Percentiles rank a stretch among this genome's conserved stretches.
Conservation (phyloP, 2,113 vertebrate species). For the Amphiprion percula region DNA sequence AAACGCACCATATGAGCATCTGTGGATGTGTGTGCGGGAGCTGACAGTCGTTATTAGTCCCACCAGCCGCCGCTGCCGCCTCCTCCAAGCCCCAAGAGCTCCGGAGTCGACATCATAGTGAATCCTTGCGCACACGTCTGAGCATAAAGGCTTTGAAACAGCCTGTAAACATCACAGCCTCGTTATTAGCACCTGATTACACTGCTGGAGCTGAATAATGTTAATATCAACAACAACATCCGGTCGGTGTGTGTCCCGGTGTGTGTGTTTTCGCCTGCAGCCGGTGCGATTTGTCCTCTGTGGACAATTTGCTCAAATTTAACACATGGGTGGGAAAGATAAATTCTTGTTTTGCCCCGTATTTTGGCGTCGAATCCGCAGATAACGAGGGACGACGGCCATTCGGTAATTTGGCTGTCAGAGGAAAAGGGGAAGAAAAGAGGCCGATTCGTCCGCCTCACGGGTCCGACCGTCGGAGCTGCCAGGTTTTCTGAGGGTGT, state of each 20-base stretch:
- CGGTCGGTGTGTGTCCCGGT: background rate
- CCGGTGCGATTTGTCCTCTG: slow-evolving; percentile 58
- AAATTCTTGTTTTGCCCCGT: slow-evolving; percentile 31
- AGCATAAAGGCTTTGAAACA: slow-evolving; percentile 55
- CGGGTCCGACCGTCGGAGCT: background rate
- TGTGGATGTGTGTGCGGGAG: slow-evolving; percentile 32
- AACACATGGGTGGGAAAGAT: slow-evolving; percentile 62
- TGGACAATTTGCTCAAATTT: slow-evolving; percentile 69
- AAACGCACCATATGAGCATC: slow-evolving; percentile 66
- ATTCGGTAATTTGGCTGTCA: slow-evolving; percentile 44
- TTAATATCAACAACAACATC: slow-evolving; percentile 61
- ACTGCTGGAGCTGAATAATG: slow-evolving; percentile 63
- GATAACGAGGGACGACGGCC: slow-evolving; percentile 33
- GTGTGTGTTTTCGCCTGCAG: slow-evolving; percentile 21
- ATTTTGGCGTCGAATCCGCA: slow-evolving; percentile 29
- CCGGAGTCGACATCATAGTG: slow-evolving; percentile 42
- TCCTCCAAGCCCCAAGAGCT: slow-evolving; percentile 41
- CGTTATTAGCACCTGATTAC: slow-evolving; percentile 80
- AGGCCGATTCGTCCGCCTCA: slow-evolving; percentile 20
- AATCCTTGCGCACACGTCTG: slow-evolving; percentile 8
- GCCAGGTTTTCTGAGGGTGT: background rate
- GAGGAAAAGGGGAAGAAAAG: background rate
- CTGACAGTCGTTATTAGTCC: slow-evolving; percentile 70
- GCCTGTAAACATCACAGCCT: slow-evolving; percentile 77
- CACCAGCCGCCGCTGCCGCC: background rate